Base-by-base conservation (phyloP, 2,113 vertebrate species). In the Pelecanus crispus region DNA sequence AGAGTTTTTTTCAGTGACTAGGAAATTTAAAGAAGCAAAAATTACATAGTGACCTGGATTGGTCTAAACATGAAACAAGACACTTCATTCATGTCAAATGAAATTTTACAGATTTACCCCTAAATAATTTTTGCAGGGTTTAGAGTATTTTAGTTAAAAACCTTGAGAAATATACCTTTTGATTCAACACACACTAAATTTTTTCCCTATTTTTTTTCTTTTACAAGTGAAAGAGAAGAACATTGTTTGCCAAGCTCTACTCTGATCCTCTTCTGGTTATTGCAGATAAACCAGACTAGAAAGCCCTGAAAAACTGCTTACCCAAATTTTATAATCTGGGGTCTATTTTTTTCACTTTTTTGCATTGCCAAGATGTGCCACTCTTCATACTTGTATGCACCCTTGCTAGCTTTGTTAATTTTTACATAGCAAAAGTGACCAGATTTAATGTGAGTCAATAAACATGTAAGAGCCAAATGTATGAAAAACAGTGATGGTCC, bases 361-460 rank as follows among this genome's bases (percentile, higher is more conserved):
- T 92, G 45, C 65, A 73, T 71, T 95, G 52, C 8, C 34, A 82
- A 63, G 42, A 52, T 72, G 15, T 95, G 34, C 58, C 16, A 66
- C 20, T 75, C 21, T 79, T 17, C 16, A 52, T 70, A 86, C 29
- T 31, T 91, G 50, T 86, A 36, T 91, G 18, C 17, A 90, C 36
- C 32, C 49, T 94, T 86, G 31, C 44, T 75, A 88, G 11, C 47
- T 94, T 95, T 82, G 77, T 10, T 11, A 81, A 59, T 88, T 92
- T 92, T 95, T 79, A 53, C 36, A 38, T 36, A 45, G 38, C 73
- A 81, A 68, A 92, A 81, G 17, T 62, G 38, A 91, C 89, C 63
- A 73, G 47, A 73, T 85, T 9, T 94, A 93, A 82, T 96, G 73
- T 94, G 40, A 88, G 42, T 82, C 40, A 85, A 70, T 80, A 92